Conservation (phyloP, 2,113 vertebrate genomes). For the Oenanthe oenanthe region DNA sequence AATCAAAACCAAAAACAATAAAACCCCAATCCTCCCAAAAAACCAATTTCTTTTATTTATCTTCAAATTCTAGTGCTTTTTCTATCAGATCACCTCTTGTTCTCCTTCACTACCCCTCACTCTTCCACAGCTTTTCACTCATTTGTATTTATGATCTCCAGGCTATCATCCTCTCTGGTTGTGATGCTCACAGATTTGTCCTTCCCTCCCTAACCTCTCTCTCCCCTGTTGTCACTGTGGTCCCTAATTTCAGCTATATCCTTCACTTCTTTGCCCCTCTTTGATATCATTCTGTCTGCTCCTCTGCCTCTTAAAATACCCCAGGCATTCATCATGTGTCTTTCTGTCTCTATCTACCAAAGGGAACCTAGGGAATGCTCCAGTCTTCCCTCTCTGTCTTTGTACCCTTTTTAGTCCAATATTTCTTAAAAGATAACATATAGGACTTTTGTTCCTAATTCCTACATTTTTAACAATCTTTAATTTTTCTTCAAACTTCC, state of each 20-base stretch:
- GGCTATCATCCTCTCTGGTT: background rate
- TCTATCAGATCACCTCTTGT: slow-evolving; percentile 1
- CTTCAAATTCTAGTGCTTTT: background rate
- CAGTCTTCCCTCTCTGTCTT: background rate
- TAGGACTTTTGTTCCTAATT: background rate
- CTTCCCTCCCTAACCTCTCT: background rate
- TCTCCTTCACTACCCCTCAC: slow-evolving; percentile 9
- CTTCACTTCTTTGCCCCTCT: background rate
- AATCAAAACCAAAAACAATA: no score
- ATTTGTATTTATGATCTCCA: slow-evolving; percentile 23
- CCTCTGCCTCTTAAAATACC: background rate
- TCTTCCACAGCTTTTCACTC: slow-evolving; percentile 11
- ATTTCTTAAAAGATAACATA: background rate
- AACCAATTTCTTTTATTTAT: background rate
- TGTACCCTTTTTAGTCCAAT: background rate
- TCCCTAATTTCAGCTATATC: slow-evolving; percentile 2
- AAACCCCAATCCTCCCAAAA: background rate
- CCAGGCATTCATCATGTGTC: background rate
- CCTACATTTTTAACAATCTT: background rate
- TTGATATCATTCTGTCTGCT: background rate
- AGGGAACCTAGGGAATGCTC: background rate
- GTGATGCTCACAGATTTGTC: background rate
- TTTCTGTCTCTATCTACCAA: background rate
- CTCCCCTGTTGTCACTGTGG: background rate
- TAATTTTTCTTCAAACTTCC: background rate